Evolutionary conservation across 30 jellyfish, hydroid and myxozoan genomes (phyloP).

Genomic region (Hydractinia echinata): DNA sequence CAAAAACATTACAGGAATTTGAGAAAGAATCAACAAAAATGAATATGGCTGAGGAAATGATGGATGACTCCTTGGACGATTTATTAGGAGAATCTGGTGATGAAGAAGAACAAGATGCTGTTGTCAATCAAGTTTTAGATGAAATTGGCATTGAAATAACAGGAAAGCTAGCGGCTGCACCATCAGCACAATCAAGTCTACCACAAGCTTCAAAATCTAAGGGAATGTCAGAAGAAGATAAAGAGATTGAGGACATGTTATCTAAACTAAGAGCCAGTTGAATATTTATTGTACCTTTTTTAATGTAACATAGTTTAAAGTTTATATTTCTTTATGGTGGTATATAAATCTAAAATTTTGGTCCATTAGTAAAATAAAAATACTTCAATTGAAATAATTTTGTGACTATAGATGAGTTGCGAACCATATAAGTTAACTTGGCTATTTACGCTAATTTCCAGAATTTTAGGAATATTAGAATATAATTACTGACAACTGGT

Average conservation of each 20-base stretch:
- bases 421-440: too few relatives aligned
- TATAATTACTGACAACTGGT: too few relatives aligned
- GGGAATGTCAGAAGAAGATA: slow-evolving; percentile 65
- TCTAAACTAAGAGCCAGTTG: slow-evolving; percentile 72
- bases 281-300: neutral
- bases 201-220: slow-evolving; percentile 57
- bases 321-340: neutral
- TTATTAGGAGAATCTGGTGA: slow-evolving; percentile 90
- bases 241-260: slow-evolving; percentile 85
- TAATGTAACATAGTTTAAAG: neutral
- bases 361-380: too few relatives aligned
- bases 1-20: slow-evolving; percentile 75
- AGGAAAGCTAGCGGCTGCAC: slow-evolving; percentile 87
- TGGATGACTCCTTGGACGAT: slow-evolving; percentile 76
- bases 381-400: too few relatives aligned
- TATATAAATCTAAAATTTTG: too few relatives aligned
- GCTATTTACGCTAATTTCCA: too few relatives aligned
- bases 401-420: too few relatives aligned
- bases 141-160: slow-evolving; percentile 95
- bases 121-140: slow-evolving; percentile 89
- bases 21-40: slow-evolving; percentile 91
- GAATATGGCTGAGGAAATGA: slow-evolving; percentile 95
- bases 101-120: slow-evolving; percentile 97
- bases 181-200: slow-evolving; percentile 45
- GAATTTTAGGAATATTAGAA: too few relatives aligned